These are phyloP conservation scores for Charina bottae DNA, from an alignment of 2,113 vertebrate species.

Conservation along the genomic window DNA sequence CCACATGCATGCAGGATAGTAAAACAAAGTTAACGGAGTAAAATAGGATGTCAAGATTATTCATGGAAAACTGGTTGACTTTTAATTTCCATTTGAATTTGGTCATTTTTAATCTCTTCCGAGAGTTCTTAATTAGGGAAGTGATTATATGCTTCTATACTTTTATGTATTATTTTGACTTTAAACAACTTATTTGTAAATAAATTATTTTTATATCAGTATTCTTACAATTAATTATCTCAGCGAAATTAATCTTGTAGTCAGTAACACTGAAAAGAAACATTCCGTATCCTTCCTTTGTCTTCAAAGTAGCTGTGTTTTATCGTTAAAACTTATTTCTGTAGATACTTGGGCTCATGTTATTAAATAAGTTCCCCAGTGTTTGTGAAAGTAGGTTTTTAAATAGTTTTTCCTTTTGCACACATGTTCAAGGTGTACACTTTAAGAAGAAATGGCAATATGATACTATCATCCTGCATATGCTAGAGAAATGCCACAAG, in stretches of 20 bases:
- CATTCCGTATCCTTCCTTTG: neutral
- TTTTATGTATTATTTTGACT: constrained; percentile 19
- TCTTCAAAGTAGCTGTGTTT: neutral
- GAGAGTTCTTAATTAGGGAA: constrained; percentile 3
- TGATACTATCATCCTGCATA: neutral
- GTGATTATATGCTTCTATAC: constrained; percentile 21
- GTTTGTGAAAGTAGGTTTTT: constrained; percentile 3
- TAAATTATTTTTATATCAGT: constrained; percentile 29
- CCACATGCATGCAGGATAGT: neutral
- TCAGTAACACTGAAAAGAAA: constrained; percentile 4
- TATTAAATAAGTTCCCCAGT: neutral
- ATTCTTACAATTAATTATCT: neutral
- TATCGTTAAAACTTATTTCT: neutral
- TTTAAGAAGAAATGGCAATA: constrained; percentile 3
- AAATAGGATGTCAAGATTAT: neutral
- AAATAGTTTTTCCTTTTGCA: neutral
- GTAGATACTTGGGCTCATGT: neutral
- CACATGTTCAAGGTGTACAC: neutral
- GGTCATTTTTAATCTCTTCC: constrained; percentile 7
- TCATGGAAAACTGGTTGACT: neutral
- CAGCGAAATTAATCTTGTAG: neutral
- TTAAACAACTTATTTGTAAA: constrained; percentile 27
- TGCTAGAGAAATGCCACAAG: neutral
- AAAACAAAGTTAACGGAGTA: neutral
- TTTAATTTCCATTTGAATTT: constrained; percentile 17